These are phyloP conservation scores for Macropis europaea DNA, from an alignment of 2,888 invertebrate species.

Conservation along the genomic window DNA sequence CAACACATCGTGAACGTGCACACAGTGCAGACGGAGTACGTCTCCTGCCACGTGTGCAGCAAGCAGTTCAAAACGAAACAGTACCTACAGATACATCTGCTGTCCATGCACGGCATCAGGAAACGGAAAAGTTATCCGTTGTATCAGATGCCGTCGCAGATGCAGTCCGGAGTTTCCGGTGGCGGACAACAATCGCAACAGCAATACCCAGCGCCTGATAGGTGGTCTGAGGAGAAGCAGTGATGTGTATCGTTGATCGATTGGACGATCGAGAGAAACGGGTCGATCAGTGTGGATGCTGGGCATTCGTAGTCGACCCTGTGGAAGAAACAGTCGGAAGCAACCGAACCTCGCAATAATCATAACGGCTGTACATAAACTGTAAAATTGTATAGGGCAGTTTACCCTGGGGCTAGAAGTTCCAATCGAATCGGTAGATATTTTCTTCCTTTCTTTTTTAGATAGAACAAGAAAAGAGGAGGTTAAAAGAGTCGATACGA, in stretches of 20 bases:
- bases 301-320: slow-evolving; percentile 24
- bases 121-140: slow-evolving; percentile 81
- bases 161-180: slow-evolving; percentile 28
- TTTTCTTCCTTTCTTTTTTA: neutral
- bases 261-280: neutral
- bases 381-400: slow-evolving; percentile 31
- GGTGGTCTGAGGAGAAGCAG: slow-evolving; percentile 73
- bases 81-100: slow-evolving; percentile 86
- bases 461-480: slow-evolving; percentile 48
- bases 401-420: slow-evolving; percentile 13
- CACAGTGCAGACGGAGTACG: slow-evolving; percentile 83
- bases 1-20: slow-evolving; percentile 87
- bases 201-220: slow-evolving; percentile 57
- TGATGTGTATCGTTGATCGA: slow-evolving; percentile 31
- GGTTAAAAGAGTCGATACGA: slow-evolving; percentile 56
- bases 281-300: slow-evolving; percentile 39
- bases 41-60: slow-evolving; percentile 84
- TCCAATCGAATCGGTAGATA: slow-evolving; percentile 37
- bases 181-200: slow-evolving; percentile 51
- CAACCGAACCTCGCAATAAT: slow-evolving; percentile 48
- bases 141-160: slow-evolving; percentile 72
- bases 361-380: slow-evolving; percentile 21
- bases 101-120: slow-evolving; percentile 85
- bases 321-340: neutral
- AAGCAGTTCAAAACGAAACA: slow-evolving; percentile 87